Percentiles rank a stretch among this genome's conserved stretches.
Conservation (phyloP, 2,113 vertebrate genomes). For the Gallinago jamesoni region DNA sequence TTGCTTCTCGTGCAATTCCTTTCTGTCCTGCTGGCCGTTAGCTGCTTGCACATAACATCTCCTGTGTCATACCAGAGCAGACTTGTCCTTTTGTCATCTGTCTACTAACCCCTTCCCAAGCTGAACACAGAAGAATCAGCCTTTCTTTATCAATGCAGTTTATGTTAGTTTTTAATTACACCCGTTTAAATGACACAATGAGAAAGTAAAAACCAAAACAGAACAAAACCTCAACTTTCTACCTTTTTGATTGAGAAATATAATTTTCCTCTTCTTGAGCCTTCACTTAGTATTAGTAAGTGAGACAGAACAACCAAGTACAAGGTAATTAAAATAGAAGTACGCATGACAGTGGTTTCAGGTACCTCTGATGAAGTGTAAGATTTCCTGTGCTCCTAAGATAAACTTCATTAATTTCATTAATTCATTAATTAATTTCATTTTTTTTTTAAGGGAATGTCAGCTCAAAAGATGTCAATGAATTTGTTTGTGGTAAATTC, state of each 20-base stretch:
- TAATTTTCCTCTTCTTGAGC: background rate
- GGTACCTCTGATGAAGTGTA: background rate
- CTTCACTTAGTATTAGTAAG: background rate
- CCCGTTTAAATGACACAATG: background rate
- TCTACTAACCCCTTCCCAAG: background rate
- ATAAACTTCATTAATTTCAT: background rate
- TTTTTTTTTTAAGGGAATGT: rapidly evolving
- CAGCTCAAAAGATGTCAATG: rapidly evolving
- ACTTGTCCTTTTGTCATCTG: background rate
- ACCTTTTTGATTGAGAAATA: background rate
- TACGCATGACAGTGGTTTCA: background rate
- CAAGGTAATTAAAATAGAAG: background rate
- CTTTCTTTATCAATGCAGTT: background rate
- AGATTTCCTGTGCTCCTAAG: background rate
- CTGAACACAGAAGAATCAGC: background rate
- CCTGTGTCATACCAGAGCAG: rapidly evolving
- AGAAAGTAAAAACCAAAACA: background rate
- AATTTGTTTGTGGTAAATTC: rapidly evolving
- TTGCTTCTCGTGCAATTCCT: background rate
- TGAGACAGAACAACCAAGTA: background rate
- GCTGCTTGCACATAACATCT: background rate
- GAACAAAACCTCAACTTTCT: background rate
- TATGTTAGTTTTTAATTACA: background rate
- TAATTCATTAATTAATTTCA: background rate
- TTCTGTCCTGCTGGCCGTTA: background rate